Conservation (phyloP, 2,888 invertebrate species). For the Tipula unca region DNA sequence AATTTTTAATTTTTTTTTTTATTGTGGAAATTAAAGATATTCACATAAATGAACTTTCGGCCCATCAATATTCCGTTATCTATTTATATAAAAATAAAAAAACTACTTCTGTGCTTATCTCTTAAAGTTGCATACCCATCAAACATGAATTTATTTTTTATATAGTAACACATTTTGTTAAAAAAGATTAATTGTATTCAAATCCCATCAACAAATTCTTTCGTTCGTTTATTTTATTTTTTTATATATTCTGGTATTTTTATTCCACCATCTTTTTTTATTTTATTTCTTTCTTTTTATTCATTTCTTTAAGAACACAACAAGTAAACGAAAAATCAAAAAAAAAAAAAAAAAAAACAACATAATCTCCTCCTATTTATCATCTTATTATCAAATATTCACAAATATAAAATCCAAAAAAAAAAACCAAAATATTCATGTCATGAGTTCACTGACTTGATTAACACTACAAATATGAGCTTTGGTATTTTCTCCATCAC, state of each 20-base stretch:
- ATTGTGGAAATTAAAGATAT: not conserved
- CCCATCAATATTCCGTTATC: not conserved
- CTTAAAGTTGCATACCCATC: not conserved
- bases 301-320: not conserved
- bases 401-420: conserved; percentile 21
- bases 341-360: not conserved
- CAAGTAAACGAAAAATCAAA: not conserved
- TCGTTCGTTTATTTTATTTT: not conserved
- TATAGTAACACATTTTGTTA: not conserved
- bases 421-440: not conserved
- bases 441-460: conserved; percentile 22
- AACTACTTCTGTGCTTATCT: not conserved
- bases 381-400: conserved; percentile 21
- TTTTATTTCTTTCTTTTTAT: not conserved
- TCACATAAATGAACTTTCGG: not conserved
- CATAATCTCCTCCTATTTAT: conserved; percentile 8
- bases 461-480: conserved; percentile 16
- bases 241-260: not conserved
- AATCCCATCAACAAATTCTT: conserved; percentile 4
- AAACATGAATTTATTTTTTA: not conserved
- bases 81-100: not conserved
- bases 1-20: not conserved
- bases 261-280: not conserved
- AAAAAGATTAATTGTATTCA: not conserved
- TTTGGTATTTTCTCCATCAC: not conserved